phyloP scores from a whole-genome alignment of 35 echinoderm and acorn worm genomes.

The Eucidaris tribuloides region DNA sequence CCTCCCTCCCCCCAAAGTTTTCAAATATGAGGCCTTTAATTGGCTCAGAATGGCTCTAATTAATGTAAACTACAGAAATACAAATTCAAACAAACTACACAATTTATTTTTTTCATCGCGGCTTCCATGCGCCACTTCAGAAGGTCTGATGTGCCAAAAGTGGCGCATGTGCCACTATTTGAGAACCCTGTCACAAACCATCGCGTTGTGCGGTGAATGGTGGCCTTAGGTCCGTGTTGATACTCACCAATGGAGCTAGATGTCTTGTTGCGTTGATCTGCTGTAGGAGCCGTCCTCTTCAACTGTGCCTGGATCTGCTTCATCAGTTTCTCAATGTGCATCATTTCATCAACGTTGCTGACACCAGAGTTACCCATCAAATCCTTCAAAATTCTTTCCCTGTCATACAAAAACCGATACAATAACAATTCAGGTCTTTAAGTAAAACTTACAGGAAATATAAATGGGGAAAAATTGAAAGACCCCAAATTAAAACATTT shows the following conservation, averaged over 20 bases:
- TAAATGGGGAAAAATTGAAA: background rate
- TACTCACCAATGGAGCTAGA: background rate
- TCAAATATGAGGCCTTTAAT: too few relatives aligned
- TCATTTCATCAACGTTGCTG: background rate
- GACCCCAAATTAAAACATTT: background rate
- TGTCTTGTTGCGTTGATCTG: too few relatives aligned
- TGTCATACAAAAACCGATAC: background rate
- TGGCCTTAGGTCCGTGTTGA: background rate
- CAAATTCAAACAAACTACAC: too few relatives aligned
- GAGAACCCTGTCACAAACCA: background rate
- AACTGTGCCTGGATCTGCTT: background rate
- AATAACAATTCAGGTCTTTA: too few relatives aligned
- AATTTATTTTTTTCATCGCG: too few relatives aligned
- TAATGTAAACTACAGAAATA: too few relatives aligned
- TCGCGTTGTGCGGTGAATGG: background rate
- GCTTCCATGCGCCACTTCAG: background rate
- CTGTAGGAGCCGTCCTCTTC: background rate
- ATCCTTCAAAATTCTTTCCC: conserved; percentile 11
- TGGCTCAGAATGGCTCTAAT: too few relatives aligned
- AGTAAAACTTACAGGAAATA: too few relatives aligned
- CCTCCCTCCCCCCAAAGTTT: too few relatives aligned
- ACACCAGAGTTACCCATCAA: background rate
- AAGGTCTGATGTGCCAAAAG: background rate
- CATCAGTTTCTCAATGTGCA: conserved; percentile 5
- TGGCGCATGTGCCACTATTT: background rate